Evolutionary conservation across 2,113 vertebrate species (phyloP), one percentile per base, ranked within the genome.

Genomic region (Tragelaphus buxtoni): DNA sequence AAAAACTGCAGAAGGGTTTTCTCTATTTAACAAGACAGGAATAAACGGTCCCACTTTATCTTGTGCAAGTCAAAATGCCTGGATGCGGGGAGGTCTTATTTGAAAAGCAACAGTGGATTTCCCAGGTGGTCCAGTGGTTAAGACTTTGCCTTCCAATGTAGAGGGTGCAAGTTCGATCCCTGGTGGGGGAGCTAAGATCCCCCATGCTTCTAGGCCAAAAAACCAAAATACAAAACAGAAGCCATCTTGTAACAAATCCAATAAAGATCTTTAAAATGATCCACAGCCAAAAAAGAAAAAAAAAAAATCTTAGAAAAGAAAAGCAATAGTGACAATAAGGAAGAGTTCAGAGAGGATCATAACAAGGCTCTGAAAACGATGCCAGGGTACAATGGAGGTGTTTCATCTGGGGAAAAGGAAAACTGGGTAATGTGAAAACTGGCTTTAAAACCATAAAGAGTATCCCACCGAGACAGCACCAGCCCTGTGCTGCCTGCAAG

Each of bases 391-490:
- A 18, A 7, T 2, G 24, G 51, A 4, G n/a, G 7, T 12, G 39
- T 24, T 42, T 1, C 18, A 13, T 10, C 17, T 22, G 7, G 39
- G 61, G 3, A 65, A 8, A 22, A 16, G 85, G 60, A 58, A 47
- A 79, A 28, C 55, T 4, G 22, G 45, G 9, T 8, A 18, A 7
- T 2, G 24, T 7, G 61, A 30, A 51, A n/a, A 65, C 20, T 3
- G 18, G 35, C 83, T 16, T 85, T 16, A 45, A 4, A 22, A 45
- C 8, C 53, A 8, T 5, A 2, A 24, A 13, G 17, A 69, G 10
- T 5, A 55, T 24, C 60, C 17, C 10, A 12, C 0, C 12, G 0
- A 63, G 7, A 7, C 42, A 28, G 53, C 18, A 32, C 35, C 4
- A 32, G 85, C 60, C 39, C 39, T 69, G 42, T 1, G 55, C 80